Base-by-base conservation (phyloP, 2,113 vertebrate species). In the Oxyura jamaicensis region DNA sequence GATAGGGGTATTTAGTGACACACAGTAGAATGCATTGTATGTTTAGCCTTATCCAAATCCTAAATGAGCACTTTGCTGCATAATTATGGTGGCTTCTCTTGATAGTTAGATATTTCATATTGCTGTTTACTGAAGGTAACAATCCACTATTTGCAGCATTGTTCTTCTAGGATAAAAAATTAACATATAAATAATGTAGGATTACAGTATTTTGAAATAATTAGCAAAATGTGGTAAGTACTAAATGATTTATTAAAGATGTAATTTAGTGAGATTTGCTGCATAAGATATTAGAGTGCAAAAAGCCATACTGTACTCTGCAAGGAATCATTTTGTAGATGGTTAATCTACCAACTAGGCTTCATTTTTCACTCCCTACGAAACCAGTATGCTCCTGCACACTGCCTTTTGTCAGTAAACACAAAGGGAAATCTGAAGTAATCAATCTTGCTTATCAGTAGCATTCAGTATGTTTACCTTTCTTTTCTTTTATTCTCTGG, bases 381-480 rank as follows among this genome's bases (percentile, higher is more conserved):
- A 97, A 94, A 88, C 68, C 62, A 52, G 96, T 87, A 67, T 88
- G 79, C 90, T 94, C 36, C 82, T 91, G 86, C 93, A 60, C 42
- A 56, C 90, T 93, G 88, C 91, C 95, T 98, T 98, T 98, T 98
- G 97, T 97, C 96, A 94, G 97, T 95, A 98, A 97, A 97, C 96
- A 98, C 97, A 97, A 98, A 98, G 97, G 96, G 95, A 96, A 96
- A 97, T 97, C 96, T 97, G 97, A 98, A 98, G 95, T 96, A 96
- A 98, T 98, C 97, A 96, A 94, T 98, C 97, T 98, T 96, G 96
- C 97, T 97, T 98, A 98, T 98, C 98, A 97, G 76, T 97, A 97
- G 71, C 86, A 88, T 96, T 97, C 97, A 96, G 95, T 87, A 88
- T 94, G 95, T 97, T 96, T 97, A 92, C 96, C 92, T 96, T 94